A percentile compares a stretch with the other conserved stretches of the same genome.
These are phyloP conservation scores for Drosophila testacea DNA, from an alignment of 2,888 invertebrate species.

Conservation along the genomic window DNA sequence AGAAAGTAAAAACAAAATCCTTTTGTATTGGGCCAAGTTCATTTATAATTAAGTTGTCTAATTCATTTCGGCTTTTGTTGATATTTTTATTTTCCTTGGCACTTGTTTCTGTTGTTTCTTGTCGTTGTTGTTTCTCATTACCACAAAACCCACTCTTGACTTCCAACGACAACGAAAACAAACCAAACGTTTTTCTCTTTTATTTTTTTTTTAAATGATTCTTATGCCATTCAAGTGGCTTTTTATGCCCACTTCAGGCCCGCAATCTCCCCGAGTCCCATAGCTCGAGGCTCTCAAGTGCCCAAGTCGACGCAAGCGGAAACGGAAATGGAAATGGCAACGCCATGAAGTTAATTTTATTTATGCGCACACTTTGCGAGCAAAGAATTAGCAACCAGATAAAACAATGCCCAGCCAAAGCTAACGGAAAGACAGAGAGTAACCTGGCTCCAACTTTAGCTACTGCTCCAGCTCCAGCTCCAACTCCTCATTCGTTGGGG, in stretches of 20 bases:
- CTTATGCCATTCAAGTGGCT: conserved; percentile 74
- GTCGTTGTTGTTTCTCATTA: conserved; percentile 65
- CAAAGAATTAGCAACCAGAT: conserved; percentile 62
- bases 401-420: conserved; percentile 64
- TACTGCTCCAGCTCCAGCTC: conserved; percentile 1
- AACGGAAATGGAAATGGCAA: conserved; percentile 77
- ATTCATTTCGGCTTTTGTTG: conserved; percentile 73
- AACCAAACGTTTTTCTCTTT: conserved; percentile 67
- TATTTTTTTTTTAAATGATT: conserved; percentile 68
- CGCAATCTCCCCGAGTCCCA: conserved; percentile 9
- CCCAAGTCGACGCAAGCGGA: conserved; percentile 54
- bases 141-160: conserved; percentile 78
- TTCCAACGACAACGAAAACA: conserved; percentile 24
- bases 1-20: conserved; percentile 60
- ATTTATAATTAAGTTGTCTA: conserved; percentile 83
- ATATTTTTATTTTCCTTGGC: conserved; percentile 43
- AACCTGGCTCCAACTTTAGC: conserved; percentile 35
- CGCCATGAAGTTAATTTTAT: conserved; percentile 78
- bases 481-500: background rate
- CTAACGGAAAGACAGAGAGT: conserved; percentile 19
- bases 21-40: conserved; percentile 70
- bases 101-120: conserved; percentile 43
- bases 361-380: conserved; percentile 71
- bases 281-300: conserved; percentile 36
- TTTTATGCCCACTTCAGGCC: conserved; percentile 75